These are phyloP conservation scores for Meriones psammophilus DNA, from an alignment of 2,797 vertebrate species.

Conservation along the genomic window DNA sequence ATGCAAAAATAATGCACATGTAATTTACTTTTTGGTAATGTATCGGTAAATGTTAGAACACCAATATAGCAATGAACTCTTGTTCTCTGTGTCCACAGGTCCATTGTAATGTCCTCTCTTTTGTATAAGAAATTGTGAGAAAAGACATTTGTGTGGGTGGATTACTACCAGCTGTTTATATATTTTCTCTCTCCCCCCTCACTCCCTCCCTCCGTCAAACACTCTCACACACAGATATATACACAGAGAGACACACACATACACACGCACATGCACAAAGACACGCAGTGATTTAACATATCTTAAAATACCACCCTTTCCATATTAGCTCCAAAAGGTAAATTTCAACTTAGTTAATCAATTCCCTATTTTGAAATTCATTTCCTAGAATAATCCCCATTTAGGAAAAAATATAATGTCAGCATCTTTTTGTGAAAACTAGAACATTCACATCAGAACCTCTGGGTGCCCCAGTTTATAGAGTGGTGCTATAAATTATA, in stretches of 20 bases:
- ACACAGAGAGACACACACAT: not conserved
- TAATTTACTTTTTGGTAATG: not conserved
- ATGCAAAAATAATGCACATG: not conserved
- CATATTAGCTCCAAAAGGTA: not conserved
- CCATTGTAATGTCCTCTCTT: not conserved
- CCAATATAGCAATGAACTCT: not conserved
- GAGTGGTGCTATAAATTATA: not conserved
- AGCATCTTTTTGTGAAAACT: not conserved
- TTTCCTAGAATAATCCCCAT: not conserved
- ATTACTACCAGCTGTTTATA: not conserved
- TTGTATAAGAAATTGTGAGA: not conserved
- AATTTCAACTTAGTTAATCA: not conserved
- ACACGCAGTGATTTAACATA: not conserved
- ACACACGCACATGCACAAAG: not conserved
- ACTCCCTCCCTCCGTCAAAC: not conserved
- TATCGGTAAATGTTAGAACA: slow-evolving; percentile 22
- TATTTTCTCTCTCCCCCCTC: not conserved
- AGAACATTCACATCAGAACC: not conserved
- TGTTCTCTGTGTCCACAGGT: not conserved
- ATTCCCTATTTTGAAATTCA: not conserved
- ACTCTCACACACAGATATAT: not conserved
- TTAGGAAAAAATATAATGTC: not conserved
- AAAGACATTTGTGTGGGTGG: not conserved
- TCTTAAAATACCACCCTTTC: not conserved
- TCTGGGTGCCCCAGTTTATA: not conserved